A percentile compares a stretch with the other conserved stretches of the same genome.
Evolutionary conservation across 2,113 vertebrate genomes (phyloP).

Genomic region (Eidolon helvum): DNA sequence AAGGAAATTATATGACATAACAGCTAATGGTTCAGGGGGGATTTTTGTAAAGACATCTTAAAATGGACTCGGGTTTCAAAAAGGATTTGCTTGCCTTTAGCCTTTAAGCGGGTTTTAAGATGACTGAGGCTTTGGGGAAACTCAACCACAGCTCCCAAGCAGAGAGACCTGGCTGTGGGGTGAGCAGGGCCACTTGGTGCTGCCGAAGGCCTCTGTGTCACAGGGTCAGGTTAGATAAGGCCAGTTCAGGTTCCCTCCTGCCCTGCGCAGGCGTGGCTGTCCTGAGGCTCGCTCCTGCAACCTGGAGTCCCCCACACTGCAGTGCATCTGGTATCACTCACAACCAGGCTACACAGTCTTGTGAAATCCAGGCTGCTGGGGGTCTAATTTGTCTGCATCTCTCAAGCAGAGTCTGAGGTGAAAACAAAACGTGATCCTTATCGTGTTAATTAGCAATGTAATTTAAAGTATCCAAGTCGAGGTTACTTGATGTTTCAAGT

Average conservation of each 20-base stretch:
- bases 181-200: background rate
- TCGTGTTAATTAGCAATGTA: background rate
- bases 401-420: background rate
- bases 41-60: constrained; percentile 61
- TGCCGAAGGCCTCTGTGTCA: background rate
- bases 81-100: constrained; percentile 57
- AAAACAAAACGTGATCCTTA: background rate
- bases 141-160: background rate
- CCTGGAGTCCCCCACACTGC: too few species aligned
- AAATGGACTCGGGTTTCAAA: constrained; percentile 47
- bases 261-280: background rate
- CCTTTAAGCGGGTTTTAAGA: constrained; percentile 48
- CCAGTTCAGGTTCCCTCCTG: background rate
- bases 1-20: constrained; percentile 35
- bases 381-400: background rate
- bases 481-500: background rate
- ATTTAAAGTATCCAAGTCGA: background rate
- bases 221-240: background rate
- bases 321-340: background rate
- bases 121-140: background rate
- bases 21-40: constrained; percentile 49
- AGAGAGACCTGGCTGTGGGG: background rate
- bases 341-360: background rate
- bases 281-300: background rate
- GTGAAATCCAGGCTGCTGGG: background rate